phyloP scores from a whole-genome alignment of 2,113 vertebrate genomes.

The Macaca mulatta region DNA sequence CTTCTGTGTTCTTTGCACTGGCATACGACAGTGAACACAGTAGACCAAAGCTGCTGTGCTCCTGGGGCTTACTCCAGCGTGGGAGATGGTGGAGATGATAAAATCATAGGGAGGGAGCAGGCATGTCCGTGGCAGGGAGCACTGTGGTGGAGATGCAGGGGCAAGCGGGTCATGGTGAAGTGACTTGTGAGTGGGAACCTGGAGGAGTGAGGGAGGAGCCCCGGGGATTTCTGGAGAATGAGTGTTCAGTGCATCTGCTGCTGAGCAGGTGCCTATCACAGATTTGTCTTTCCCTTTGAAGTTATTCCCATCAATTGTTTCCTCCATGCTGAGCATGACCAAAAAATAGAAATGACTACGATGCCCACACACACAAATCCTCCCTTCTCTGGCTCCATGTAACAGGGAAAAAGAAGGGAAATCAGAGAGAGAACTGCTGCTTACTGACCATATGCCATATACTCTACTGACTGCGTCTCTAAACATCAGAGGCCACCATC shows the following conservation, averaged over 20 bases:
- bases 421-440: background rate
- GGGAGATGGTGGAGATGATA: background rate
- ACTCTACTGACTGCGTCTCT: background rate
- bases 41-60: background rate
- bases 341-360: background rate
- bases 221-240: background rate
- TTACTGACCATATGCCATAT: background rate
- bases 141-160: too few relatives aligned
- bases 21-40: background rate
- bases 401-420: background rate
- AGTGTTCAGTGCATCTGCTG: background rate
- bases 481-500: background rate
- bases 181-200: background rate
- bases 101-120: background rate
- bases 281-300: background rate
- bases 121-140: background rate
- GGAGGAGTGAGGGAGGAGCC: background rate
- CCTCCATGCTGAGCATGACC: background rate
- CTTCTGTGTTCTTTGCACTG: background rate
- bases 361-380: background rate
- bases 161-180: background rate
- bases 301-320: background rate
- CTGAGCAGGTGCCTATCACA: background rate
- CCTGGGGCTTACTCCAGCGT: background rate
- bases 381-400: background rate